Evolutionary conservation across 2,797 vertebrate genomes (phyloP).

Genomic region (Lindbergichthys nudifrons): DNA sequence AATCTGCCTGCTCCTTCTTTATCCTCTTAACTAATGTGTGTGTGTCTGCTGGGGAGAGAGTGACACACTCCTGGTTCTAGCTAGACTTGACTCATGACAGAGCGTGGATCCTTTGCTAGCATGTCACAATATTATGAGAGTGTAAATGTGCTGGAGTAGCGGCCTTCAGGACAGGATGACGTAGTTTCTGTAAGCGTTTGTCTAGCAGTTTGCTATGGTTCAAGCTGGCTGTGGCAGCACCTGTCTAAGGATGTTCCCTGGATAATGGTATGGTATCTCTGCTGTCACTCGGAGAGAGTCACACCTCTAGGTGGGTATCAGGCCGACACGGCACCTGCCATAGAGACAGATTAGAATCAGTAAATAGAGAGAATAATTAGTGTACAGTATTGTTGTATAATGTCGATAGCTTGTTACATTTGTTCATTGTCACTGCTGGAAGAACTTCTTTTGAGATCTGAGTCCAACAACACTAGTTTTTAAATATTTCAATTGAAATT

Average conservation of each 20-base stretch:
- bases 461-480: not conserved
- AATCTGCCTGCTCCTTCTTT: conserved; percentile 86
- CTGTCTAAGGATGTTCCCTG: conserved; percentile 80
- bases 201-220: conserved; percentile 58
- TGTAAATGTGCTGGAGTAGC: conserved; percentile 16
- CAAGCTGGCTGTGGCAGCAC: conserved; percentile 49
- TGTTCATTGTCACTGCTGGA: not conserved
- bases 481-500: not conserved
- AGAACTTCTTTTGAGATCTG: not conserved
- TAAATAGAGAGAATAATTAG: not conserved
- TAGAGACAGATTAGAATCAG: not conserved
- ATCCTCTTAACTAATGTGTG: conserved; percentile 89
- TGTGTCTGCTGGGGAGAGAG: conserved; percentile 41
- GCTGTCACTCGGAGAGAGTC: conserved; percentile 90
- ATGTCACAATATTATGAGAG: not conserved
- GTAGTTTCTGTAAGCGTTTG: conserved; percentile 21
- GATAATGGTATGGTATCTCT: conserved; percentile 93
- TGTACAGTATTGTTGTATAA: not conserved
- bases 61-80: conserved; percentile 46
- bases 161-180: not conserved
- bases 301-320: conserved; percentile 88
- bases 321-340: not conserved
- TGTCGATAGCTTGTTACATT: not conserved
- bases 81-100: conserved; percentile 56
- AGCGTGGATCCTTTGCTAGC: conserved; percentile 29